Base-by-base conservation (phyloP, 2,113 vertebrate genomes). In the Cacatua alba region DNA sequence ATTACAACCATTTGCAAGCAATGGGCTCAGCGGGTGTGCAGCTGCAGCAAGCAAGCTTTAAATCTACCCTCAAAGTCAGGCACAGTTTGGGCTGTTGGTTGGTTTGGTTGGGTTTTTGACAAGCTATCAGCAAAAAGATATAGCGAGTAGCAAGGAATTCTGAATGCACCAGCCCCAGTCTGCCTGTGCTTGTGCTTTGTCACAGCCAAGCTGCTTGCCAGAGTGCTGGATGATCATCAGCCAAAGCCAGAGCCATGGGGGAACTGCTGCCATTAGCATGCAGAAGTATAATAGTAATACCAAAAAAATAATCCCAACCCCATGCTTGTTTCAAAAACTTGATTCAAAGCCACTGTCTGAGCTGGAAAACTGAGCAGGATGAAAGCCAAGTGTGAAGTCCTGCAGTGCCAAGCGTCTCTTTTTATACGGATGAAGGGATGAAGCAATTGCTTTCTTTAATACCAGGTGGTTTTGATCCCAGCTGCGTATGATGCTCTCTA, bases 81-180 rank as follows among this genome's bases (percentile, higher is more conserved):
- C 60, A 26, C 1, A 48, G 49, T 33, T 49, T 21, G 44, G 46
- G 57, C 37, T 46, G 19, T 10, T 55, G 33, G 25, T 69, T 80
- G 62, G 24, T n/a, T 74, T 20, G 20, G 26, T 44, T 44, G 41
- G 0, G 8, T 24, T 71, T 74, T 79, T 64, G 5, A 67, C 25
- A 87, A 51, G 17, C 33, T 44, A 11, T 20, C 10, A 41, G 48
- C 48, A 65, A 37, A 53, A 41, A 67, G 68, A 41, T 6, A 26
- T 0, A 78, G 46, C 46, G 52, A 49, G 25, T 18, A 90, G 49
- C 82, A 74, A 84, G 60, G 67, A 80, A 41, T 88, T 80, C 25
- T 16, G 29, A 76, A 77, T 0, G 0, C 0, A 1, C 62, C 0
- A 0, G 31, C 21, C 23, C 17, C 33, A 1, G 6, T 26, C 39